Percentiles rank a stretch among this genome's conserved stretches.
Evolutionary conservation across 2,888 invertebrate genomes (phyloP).

Genomic region (Drosophila nr. perissopoda): DNA sequence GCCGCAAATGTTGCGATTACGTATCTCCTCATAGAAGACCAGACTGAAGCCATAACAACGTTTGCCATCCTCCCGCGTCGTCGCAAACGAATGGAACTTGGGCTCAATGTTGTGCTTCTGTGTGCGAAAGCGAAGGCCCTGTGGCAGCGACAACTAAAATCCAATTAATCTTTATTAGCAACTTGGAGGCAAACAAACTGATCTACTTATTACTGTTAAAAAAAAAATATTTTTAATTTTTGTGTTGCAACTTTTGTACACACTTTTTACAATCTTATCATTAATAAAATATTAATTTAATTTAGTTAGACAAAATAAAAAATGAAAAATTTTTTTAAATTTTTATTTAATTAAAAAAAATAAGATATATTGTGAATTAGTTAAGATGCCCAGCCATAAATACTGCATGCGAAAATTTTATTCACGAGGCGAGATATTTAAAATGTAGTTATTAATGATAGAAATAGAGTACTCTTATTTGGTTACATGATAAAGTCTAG

Average conservation of each 20-base stretch:
- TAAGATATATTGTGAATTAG: background rate
- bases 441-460: background rate
- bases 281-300: background rate
- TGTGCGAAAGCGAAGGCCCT: slow-evolving; percentile 96
- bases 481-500: background rate
- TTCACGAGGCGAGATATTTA: no score
- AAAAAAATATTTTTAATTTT: background rate
- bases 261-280: background rate
- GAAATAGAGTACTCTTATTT: background rate
- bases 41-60: slow-evolving; percentile 97
- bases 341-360: background rate
- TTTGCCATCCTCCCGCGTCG: slow-evolving; percentile 98
- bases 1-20: slow-evolving; percentile 95
- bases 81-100: slow-evolving; percentile 97
- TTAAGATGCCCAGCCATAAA: no score
- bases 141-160: slow-evolving; percentile 95
- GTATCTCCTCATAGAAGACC: slow-evolving; percentile 98
- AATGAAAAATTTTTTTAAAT: no score
- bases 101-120: slow-evolving; percentile 95
- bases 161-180: slow-evolving; percentile 6
- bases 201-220: slow-evolving; percentile 14
- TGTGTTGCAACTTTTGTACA: background rate
- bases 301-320: rapidly evolving
- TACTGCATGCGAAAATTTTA: no score
- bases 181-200: slow-evolving; percentile 21